Evolutionary conservation across 2,797 vertebrate species (phyloP), one percentile per base, ranked within the genome.

Genomic region (Oryzias dopingdopingensis): DNA sequence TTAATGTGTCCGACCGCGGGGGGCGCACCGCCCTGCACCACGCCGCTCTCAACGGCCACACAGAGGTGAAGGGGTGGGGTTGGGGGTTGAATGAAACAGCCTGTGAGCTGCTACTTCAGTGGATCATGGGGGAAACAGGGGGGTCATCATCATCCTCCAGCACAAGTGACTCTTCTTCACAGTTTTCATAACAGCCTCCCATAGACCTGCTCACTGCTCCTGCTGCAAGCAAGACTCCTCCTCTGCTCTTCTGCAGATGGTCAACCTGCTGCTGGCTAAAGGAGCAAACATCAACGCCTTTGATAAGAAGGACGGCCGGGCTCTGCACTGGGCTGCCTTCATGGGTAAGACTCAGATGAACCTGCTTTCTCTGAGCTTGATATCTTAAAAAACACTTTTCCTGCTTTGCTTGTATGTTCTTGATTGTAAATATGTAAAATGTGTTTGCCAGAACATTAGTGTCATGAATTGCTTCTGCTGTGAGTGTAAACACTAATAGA

Each of bases 221-320:
- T 51, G 49, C 50, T 52, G 49, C 26, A 37, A 45, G 44, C 32
- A 47, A n/a, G 37, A 40, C 2, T 49, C 4, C 42, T 42, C 24
- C 43, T 47, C 20, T 15, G 57, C 22, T 14, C 14, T 53, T 12
- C 18, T 45, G 15, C 87, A 98, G 97, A 98, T 98, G 96, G 95
- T 98, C 58, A 96, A 88, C 70, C 89, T 99, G 43, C 94, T 98
- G 48, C 90, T 99, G 63, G 89, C 92, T 12, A 98, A 96, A 90
- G 97, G 96, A 45, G 97, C 97, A 53, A 98, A 99, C 88, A 97
- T 98, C 88, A 99, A 99, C 18, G 96, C 97, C 43, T 98, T 97
- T 32, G 96, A 99, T 83, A 99, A 98, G 92, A 98, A 96, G 83
- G 97, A 99, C 60, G 92, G 95, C 67, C 93, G 96, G 15, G 95